Conservation (phyloP, 2,113 vertebrate species). For the Phrynosoma platyrhinos region DNA sequence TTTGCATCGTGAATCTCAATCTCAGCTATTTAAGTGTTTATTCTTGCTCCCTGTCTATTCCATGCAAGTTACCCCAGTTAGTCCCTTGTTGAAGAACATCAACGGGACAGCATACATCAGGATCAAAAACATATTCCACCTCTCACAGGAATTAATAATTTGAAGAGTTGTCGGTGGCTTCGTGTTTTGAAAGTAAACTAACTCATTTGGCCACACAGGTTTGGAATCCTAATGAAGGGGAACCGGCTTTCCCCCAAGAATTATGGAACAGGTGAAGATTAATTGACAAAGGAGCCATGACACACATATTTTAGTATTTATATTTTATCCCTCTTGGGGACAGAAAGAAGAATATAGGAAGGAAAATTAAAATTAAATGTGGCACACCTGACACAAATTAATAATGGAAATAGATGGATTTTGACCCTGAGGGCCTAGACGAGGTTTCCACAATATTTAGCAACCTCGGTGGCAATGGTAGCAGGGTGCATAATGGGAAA, state of each 20-base stretch:
- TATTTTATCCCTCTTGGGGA: constrained; percentile 51
- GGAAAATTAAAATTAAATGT: constrained; percentile 47
- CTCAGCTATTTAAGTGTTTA: not conserved
- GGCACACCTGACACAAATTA: constrained; percentile 38
- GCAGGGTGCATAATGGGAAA: not conserved
- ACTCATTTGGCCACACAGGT: constrained; percentile 10
- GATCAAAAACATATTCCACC: constrained; percentile 57
- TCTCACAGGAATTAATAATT: constrained; percentile 64
- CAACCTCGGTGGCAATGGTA: constrained; percentile 8
- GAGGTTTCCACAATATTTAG: constrained; percentile 26
- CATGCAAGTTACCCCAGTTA: constrained; percentile 19
- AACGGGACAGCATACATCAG: constrained; percentile 30
- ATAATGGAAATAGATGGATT: constrained; percentile 36
- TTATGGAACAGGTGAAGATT: constrained; percentile 64
- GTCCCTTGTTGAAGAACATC: constrained; percentile 11
- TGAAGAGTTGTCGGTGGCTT: constrained; percentile 53
- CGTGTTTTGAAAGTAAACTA: constrained; percentile 62
- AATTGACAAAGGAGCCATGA: constrained; percentile 52
- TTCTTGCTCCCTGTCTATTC: not conserved
- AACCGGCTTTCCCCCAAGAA: constrained; percentile 56
- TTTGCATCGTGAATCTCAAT: not conserved
- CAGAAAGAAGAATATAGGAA: constrained; percentile 42
- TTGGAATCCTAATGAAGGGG: constrained; percentile 61
- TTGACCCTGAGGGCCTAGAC: constrained; percentile 29
- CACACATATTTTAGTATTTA: constrained; percentile 58